phyloP scores from a whole-genome alignment of 30 jellyfish, hydroid and myxozoan species.

The Rhopilema esculentum region DNA sequence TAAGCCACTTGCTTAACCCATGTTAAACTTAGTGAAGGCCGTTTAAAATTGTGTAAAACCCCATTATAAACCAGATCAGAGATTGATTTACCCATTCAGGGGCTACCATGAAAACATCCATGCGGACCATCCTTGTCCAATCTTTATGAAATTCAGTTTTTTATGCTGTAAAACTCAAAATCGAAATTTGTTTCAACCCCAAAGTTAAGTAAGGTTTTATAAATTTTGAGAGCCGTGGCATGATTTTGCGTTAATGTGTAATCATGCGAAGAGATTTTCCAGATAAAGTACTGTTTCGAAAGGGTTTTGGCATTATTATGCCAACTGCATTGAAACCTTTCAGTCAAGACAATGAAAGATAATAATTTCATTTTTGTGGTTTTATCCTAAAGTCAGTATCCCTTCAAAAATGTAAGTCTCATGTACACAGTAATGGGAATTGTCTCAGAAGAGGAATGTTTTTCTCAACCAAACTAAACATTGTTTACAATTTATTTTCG shows the following conservation, averaged over 20 bases:
- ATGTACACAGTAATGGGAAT: background rate
- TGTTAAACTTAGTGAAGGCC: background rate
- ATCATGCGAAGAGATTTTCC: background rate
- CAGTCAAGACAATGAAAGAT: background rate
- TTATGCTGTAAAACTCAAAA: background rate
- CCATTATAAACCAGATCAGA: background rate
- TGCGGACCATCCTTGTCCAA: background rate
- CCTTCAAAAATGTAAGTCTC: background rate
- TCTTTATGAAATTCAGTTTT: background rate
- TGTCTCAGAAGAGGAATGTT: background rate
- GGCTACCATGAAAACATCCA: background rate
- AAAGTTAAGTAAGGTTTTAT: background rate
- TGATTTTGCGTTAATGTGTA: background rate
- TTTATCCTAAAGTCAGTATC: background rate
- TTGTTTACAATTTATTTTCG: background rate
- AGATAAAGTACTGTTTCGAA: background rate
- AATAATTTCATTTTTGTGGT: background rate
- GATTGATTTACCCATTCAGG: background rate
- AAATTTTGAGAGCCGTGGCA: background rate
- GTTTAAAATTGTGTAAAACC: background rate
- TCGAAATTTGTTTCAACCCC: background rate
- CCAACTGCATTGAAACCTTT: background rate
- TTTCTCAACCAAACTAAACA: background rate
- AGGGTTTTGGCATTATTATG: background rate
- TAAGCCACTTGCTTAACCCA: background rate